Evolutionary conservation across 2,888 invertebrate genomes (phyloP), one percentile per base, ranked within the genome.

Genomic region (Drosophila demipolita): DNA sequence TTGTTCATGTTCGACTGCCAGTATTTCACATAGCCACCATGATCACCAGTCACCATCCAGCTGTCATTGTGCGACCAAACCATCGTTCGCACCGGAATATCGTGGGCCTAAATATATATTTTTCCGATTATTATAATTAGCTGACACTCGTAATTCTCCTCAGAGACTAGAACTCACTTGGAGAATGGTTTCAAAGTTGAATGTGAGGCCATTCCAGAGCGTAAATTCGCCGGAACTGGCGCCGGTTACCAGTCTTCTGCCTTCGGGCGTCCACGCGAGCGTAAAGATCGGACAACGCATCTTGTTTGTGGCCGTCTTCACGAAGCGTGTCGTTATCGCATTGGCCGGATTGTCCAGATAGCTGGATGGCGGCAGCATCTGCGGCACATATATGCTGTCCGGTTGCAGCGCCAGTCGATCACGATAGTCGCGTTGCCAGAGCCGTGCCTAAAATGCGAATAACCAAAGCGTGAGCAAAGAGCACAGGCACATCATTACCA

Each of bases 1-100:
- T 99, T 99, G 95, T 99, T 99, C 99, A 99, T 99, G 94, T 99
- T 99, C 89, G 99, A 98, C 95, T 99, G 99, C 99, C 99, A 99
- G 94, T 99, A 99, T 93, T 99, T 99, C 80, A 99, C 98, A 93
- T 98, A 99, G 72, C 99, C 99, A 60, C 97, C 97, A 93, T 99
- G 99, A 94, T 99, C 99, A 29, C 98, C 99, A 0, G 99, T 99
- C 73, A 99, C 97, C 98, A 99, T 99, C 99, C 99, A 99, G 88
- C 97, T 97, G 94, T 99, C 99, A 91, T 98, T 99, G 94, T 99
- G 98, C 62, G 99, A 99, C 99, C 99, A 99, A 54, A 98, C 97
- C 99, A 99, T 99, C 64, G 99, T 98, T 80, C 99, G 95, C n/a
- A 99, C 99, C 15, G 99, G 98, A 78, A 98, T 97, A 93, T 99